phyloP scores from a whole-genome alignment of 2,113 vertebrate genomes.

The Rhadina sibilatrix region DNA sequence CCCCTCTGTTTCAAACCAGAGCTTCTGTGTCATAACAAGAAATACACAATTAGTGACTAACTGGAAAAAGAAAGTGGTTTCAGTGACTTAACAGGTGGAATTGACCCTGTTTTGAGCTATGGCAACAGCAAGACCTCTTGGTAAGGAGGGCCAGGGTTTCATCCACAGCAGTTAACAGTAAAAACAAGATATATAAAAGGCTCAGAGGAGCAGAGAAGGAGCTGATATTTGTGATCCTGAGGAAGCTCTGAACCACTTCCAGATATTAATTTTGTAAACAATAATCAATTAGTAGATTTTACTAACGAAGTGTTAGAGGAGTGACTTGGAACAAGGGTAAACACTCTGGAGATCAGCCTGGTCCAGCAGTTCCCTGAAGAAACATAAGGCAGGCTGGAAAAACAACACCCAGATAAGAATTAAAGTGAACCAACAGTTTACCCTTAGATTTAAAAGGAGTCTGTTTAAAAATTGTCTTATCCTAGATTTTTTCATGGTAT shows the following conservation, averaged over 20 bases:
- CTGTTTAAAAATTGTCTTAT: neutral
- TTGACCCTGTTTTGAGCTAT: neutral
- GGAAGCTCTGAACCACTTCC: neutral
- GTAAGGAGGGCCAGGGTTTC: neutral
- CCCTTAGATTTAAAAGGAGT: neutral
- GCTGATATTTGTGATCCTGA: neutral
- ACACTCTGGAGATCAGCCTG: neutral
- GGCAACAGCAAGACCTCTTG: neutral
- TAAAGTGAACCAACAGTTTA: neutral
- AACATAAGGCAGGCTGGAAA: neutral
- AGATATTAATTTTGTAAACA: neutral
- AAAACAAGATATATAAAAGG: neutral
- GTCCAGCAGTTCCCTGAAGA: neutral
- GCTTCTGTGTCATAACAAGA: neutral
- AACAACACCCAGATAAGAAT: neutral
- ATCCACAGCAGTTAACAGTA: fast-evolving
- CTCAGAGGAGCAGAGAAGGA: neutral
- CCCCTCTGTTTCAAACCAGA: neutral
- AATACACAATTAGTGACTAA: neutral
- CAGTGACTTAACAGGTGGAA: neutral
- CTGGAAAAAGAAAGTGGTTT: neutral
- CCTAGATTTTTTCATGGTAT: neutral
- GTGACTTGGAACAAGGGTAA: neutral
- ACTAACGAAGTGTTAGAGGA: neutral
- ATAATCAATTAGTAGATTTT: neutral